Conservation (phyloP, 1,140 invertebrate species). For the Pinna nobilis region DNA sequence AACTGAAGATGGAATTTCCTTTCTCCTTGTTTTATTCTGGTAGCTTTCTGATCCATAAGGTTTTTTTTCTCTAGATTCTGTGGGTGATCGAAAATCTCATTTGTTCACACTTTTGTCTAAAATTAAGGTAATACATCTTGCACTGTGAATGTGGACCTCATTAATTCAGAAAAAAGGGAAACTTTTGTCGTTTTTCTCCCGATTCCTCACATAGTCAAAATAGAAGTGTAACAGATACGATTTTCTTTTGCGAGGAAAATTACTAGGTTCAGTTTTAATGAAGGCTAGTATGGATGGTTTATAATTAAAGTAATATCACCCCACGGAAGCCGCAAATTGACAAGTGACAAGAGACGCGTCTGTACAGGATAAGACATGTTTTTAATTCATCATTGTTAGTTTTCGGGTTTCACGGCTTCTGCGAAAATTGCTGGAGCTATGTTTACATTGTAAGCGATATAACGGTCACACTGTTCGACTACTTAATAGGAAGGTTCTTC, state of each 20-base stretch:
- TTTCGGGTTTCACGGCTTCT: conserved; percentile 16
- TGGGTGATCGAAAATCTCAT: neutral
- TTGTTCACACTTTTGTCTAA: neutral
- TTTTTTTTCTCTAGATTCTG: conserved; percentile 16
- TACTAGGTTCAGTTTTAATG: conserved; percentile 38
- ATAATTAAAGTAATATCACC: conserved; percentile 44
- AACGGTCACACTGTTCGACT: conserved; percentile 9
- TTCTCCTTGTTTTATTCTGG: conserved; percentile 1
- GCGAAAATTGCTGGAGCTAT: conserved; percentile 12
- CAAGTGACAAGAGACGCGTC: conserved; percentile 23
- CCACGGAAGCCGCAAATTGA: conserved; percentile 33
- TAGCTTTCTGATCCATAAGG: conserved; percentile 2
- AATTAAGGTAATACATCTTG: no score
- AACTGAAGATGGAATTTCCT: neutral
- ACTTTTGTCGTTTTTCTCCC: conserved; percentile 1
- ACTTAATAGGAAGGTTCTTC: neutral
- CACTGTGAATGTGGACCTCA: no score
- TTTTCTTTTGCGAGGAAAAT: conserved; percentile 24
- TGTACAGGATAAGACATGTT: conserved; percentile 10
- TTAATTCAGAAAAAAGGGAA: no score
- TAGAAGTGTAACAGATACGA: conserved; percentile 41
- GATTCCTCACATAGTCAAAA: conserved; percentile 28
- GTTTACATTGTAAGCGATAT: conserved; percentile 19
- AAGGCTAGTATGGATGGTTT: conserved; percentile 30
- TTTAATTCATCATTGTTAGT: conserved; percentile 24